Conservation (phyloP, 2,797 vertebrate species). For the Urocyon cinereoargenteus region DNA sequence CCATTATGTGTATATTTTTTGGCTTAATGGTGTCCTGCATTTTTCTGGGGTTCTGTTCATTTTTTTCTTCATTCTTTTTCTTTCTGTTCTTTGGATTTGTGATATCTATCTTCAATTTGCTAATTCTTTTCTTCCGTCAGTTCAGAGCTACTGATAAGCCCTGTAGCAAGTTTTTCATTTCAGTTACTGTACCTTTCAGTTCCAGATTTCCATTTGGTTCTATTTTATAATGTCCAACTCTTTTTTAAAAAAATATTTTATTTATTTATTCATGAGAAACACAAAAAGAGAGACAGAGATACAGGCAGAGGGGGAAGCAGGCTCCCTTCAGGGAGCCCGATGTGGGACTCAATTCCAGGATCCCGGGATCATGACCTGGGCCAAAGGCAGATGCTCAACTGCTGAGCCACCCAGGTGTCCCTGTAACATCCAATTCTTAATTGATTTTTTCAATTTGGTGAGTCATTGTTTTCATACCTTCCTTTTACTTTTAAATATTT, state of each 20-base stretch:
- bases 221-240: not conserved
- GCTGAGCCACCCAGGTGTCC: too few relatives aligned
- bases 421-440: not conserved
- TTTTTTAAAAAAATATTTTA: too few relatives aligned
- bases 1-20: not conserved
- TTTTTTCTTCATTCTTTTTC: not conserved
- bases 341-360: too few relatives aligned
- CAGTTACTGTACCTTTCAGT: not conserved
- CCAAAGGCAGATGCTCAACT: too few relatives aligned
- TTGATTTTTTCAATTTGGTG: not conserved
- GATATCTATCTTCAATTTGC: not conserved
- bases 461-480: not conserved
- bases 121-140: not conserved
- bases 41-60: not conserved
- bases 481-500: not conserved
- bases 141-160: not conserved
- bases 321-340: too few relatives aligned
- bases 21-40: not conserved
- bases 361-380: too few relatives aligned
- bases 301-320: too few relatives aligned
- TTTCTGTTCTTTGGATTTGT: not conserved
- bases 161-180: not conserved
- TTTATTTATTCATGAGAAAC: too few relatives aligned
- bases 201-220: not conserved
- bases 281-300: too few relatives aligned